Evolutionary conservation across 2,888 invertebrate species (phyloP).

Genomic region (Linnaemya vulpina): DNA sequence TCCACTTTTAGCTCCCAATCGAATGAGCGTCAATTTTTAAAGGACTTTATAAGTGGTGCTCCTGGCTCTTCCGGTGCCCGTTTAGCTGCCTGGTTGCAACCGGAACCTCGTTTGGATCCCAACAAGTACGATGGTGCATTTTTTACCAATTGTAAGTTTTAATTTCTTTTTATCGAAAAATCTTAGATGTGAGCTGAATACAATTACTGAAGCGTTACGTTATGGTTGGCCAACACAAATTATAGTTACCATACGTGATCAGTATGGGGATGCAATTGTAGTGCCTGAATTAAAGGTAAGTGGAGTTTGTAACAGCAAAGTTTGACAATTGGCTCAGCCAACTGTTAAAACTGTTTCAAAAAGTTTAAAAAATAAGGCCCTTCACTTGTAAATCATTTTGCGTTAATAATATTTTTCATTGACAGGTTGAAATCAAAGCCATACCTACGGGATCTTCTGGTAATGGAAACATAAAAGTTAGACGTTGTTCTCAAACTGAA

Average conservation of each 20-base stretch:
- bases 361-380: too few relatives aligned
- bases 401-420: neutral
- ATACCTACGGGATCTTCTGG: slow-evolving; percentile 81
- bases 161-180: slow-evolving; percentile 3
- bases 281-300: slow-evolving; percentile 92
- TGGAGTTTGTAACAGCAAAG: neutral
- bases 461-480: slow-evolving; percentile 80
- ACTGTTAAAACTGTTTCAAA: too few relatives aligned
- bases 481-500: slow-evolving; percentile 79
- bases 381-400: too few relatives aligned
- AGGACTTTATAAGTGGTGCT: slow-evolving; percentile 94
- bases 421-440: slow-evolving; percentile 82
- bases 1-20: slow-evolving; percentile 88
- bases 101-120: slow-evolving; percentile 95
- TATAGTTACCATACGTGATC: slow-evolving; percentile 92
- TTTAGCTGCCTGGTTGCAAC: slow-evolving; percentile 96
- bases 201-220: slow-evolving; percentile 88
- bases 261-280: slow-evolving; percentile 94
- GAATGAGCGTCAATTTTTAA: slow-evolving; percentile 95
- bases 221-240: slow-evolving; percentile 94
- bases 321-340: too few relatives aligned
- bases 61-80: slow-evolving; percentile 94
- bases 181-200: slow-evolving; percentile 90
- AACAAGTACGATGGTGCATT: slow-evolving; percentile 78
- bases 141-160: neutral